Base-by-base conservation (phyloP, 2,888 invertebrate species). In the Conus canariensis region DNA sequence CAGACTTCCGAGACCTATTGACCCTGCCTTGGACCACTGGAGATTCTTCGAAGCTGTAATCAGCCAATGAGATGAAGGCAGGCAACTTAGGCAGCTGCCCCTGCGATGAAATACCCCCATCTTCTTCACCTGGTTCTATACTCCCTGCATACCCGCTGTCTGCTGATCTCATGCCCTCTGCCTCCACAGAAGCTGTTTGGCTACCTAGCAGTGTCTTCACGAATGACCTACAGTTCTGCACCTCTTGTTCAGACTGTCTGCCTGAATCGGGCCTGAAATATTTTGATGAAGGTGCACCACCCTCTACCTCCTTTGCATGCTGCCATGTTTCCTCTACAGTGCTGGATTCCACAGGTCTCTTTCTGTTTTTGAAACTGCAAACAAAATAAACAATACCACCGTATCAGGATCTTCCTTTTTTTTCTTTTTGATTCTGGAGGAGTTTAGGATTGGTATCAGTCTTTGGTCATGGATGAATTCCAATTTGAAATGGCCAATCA, bases 11-110 rank as follows among this genome's bases (percentile, higher is more conserved):
- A 59, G 60, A 85, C 25, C 9, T 14, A 0, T 6, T 7, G 60
- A 10, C 14, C 5, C 19, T 60, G 86, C 8, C 64, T 59, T 25
- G 59, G 56, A 58, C 5, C 10, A 25, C 4, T 25, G 88, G 88
- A 5, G 88, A 89, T 22, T 89, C 89, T 25, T 74, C 85, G 3
- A 74, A 22, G 59, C 85, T 89, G 85, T 85, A 85, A 59, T 89
- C 89, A 12, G 89, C 89, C 70, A 89, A 58, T 10, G 89, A 89
- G 58, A 89, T 89, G 30, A 85, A 89, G n/a, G 85, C 89, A 5
- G 89, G 89, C 10, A 89, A 59, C 10, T 77, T 58, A 19, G 74
- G 25, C n/a, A 88, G 77, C 3, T n/a, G 16, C 14, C 22, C 9
- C 82, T 19, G 1, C 6, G 70, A 22, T 19, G 2, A 70, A 70